Evolutionary conservation across 1,140 invertebrate species (phyloP), one percentile per base, ranked within the genome.

Genomic region (Thaumetopoea pityocampa): DNA sequence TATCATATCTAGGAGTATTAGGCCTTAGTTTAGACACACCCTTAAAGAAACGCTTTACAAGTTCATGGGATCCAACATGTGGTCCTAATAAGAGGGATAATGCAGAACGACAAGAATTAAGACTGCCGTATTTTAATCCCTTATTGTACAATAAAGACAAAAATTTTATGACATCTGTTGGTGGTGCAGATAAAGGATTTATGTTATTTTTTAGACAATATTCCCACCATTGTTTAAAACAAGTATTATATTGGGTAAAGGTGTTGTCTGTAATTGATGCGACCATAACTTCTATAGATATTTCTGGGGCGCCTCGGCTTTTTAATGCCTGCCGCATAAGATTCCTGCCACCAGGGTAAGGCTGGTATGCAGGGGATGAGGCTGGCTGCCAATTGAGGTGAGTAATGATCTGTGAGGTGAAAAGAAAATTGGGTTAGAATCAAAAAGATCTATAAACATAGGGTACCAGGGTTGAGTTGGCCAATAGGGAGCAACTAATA

Each of bases 331-430:
- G 15, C 37, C 47, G 23, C 45, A 60, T 46, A 61, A 56, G 9
- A 16, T 41, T 18, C 28, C 51, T n/a, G 49, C 59, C 26, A 60
- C 49, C 55, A 66, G 55, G 44, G 50, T 47, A 63, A 53, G n/a
- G n/a, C n/a, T n/a, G n/a, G n/a, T 17, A 7, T 38, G 34, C 4
- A 40, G 16, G n/a, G 18, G 27, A 5, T 37, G 40, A 11, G 16
- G 11, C 8, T 11, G n/a, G 15, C 34, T 50, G 40, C 17, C 38
- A 50, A 14, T 20, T 10, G 41, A 44, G 11, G 27, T 8, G 18
- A 38, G 11, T 15, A 23, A 14, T 9, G 20, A 19, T 20, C 4
- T 12, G 20, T 10, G n/a, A 22, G 37, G 17, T 4, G 12, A 8
- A 2, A 41, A 30, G n/a, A 7, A 6, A 20, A 41, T 2, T 8